A percentile compares a stretch with the other conserved stretches of the same genome.
phyloP scores from a whole-genome alignment of 2,797 vertebrate genomes.

The Urophycis tenuis region DNA sequence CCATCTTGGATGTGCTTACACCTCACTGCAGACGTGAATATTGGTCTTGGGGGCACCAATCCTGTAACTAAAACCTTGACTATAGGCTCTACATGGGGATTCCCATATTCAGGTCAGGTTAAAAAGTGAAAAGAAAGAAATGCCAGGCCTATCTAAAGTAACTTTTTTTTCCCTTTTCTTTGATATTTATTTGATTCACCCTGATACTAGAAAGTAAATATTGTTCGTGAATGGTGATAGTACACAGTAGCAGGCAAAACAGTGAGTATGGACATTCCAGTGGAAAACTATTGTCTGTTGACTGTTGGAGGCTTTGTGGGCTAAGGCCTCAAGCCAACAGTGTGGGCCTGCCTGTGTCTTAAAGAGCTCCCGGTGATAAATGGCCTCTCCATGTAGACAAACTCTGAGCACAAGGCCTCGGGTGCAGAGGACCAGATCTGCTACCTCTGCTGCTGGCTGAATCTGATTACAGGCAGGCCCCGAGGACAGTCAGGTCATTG shows the following conservation, averaged over 20 bases:
- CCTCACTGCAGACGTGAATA: slow-evolving; percentile 60
- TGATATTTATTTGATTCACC: slow-evolving; percentile 12
- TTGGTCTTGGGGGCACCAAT: slow-evolving; percentile 54
- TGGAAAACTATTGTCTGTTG: slow-evolving; percentile 40
- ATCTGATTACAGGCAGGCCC: slow-evolving; percentile 73
- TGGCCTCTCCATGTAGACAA: slow-evolving; percentile 62
- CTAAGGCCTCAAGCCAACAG: slow-evolving; percentile 55
- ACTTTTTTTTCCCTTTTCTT: not conserved
- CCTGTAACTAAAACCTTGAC: slow-evolving; percentile 69
- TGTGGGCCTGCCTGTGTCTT: slow-evolving; percentile 57
- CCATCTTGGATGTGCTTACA: slow-evolving; percentile 52
- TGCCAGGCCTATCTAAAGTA: no score
- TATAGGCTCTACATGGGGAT: slow-evolving; percentile 52
- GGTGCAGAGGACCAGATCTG: slow-evolving; percentile 64
- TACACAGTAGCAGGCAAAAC: slow-evolving; percentile 37
- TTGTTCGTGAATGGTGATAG: slow-evolving; percentile 12
- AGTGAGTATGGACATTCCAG: slow-evolving; percentile 49
- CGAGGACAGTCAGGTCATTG: slow-evolving; percentile 78
- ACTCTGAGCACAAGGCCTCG: slow-evolving; percentile 61
- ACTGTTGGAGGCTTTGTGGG: slow-evolving; percentile 48
- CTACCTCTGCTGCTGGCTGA: slow-evolving; percentile 68
- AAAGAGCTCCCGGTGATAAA: slow-evolving; percentile 66
- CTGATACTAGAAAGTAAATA: slow-evolving; percentile 16
- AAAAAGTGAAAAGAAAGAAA: slow-evolving; percentile 37
- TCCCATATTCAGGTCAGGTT: slow-evolving; percentile 49